These are phyloP conservation scores for Eurosta solidaginis DNA, from an alignment of 1,140 invertebrate species.

Conservation along the genomic window DNA sequence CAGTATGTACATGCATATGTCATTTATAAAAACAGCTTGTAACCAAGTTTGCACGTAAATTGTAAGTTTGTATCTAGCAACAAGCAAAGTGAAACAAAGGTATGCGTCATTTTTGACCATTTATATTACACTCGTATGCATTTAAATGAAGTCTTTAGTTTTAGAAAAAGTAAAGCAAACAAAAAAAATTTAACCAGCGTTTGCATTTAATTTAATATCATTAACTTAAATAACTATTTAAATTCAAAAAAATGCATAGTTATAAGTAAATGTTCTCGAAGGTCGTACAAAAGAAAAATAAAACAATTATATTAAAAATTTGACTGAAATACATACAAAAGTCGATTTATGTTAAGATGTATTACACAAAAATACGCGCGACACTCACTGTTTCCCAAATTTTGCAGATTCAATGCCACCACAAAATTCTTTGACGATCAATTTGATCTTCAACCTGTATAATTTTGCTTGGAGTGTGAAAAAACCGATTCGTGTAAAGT, in stretches of 20 bases:
- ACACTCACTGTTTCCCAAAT: too few species aligned
- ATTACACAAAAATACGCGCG: too few species aligned
- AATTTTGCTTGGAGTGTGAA: too few species aligned
- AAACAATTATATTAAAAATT: neutral
- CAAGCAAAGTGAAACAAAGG: neutral
- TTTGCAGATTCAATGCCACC: too few species aligned
- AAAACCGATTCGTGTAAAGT: too few species aligned
- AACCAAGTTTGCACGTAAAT: neutral
- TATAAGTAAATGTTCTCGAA: neutral
- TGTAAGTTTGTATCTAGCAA: neutral
- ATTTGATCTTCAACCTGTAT: too few species aligned
- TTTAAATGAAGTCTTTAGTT: conserved; percentile 1
- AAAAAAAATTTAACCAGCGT: neutral
- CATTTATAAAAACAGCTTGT: neutral
- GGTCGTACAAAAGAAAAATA: neutral
- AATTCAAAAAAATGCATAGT: neutral
- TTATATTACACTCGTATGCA: neutral
- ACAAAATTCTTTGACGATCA: too few species aligned
- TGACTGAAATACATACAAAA: neutral
- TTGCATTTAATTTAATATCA: conserved; percentile 19
- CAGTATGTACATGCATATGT: neutral
- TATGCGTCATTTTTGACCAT: neutral
- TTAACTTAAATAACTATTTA: neutral
- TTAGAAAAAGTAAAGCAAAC: neutral
- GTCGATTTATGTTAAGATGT: neutral